These are phyloP conservation scores for Halcyon smyrnensis DNA, from an alignment of 2,797 vertebrate species.

Conservation along the genomic window DNA sequence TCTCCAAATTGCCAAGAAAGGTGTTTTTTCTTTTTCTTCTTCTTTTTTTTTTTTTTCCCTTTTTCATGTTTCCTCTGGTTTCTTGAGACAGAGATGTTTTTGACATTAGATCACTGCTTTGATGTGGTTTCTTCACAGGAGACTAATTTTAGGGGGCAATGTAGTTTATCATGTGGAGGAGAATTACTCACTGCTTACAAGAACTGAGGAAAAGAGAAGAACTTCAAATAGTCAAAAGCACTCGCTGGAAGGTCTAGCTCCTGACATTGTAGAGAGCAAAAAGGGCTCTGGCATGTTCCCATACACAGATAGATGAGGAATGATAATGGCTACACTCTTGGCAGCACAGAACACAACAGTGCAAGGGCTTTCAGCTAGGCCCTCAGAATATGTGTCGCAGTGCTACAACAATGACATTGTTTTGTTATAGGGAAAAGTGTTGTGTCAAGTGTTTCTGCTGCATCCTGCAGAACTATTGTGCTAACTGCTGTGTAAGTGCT, in stretches of 20 bases:
- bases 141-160: slow-evolving; percentile 49
- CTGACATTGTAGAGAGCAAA: neutral
- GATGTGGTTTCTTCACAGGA: slow-evolving; percentile 51
- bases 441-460: neutral
- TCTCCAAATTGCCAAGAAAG: slow-evolving; percentile 17
- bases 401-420: neutral
- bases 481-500: neutral
- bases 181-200: slow-evolving; percentile 54
- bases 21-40: neutral
- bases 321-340: neutral
- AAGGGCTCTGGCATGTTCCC: neutral
- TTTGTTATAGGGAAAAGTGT: neutral
- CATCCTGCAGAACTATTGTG: neutral
- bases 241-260: neutral
- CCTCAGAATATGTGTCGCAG: neutral
- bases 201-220: slow-evolving; percentile 26
- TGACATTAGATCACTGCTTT: slow-evolving; percentile 50
- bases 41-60: neutral
- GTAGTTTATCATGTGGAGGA: slow-evolving; percentile 29
- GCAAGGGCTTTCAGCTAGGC: neutral
- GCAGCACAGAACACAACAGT: neutral
- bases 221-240: slow-evolving; percentile 37
- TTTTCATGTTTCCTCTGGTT: slow-evolving; percentile 40
- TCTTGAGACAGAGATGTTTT: slow-evolving; percentile 37
- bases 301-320: neutral